phyloP scores from a whole-genome alignment of 2,797 vertebrate species.

The Hybognathus amarus region DNA sequence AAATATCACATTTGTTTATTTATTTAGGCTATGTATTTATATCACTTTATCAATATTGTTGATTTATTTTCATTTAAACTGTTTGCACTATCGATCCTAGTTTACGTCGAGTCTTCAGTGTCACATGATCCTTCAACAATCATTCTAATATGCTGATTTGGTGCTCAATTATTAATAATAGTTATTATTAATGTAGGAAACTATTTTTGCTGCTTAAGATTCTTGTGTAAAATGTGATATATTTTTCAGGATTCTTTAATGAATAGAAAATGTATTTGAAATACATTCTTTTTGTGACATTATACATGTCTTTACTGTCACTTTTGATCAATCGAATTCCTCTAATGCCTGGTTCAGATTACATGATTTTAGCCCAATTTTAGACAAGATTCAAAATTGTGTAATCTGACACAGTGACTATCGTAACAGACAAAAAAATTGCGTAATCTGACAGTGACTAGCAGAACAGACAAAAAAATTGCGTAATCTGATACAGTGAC shows the following conservation, averaged over 20 bases:
- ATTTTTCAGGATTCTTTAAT: neutral
- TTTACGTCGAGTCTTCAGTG: neutral
- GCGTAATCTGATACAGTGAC: no score
- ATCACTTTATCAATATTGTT: neutral
- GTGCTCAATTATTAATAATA: neutral
- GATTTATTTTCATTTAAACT: neutral
- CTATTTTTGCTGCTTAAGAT: neutral
- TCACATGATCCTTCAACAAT: neutral
- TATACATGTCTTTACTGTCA: neutral
- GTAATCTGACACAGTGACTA: no score
- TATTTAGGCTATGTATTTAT: neutral
- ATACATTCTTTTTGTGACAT: neutral
- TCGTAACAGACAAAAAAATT: no score
- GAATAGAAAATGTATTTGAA: neutral
- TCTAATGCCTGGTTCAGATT: no score
- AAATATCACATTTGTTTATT: neutral
- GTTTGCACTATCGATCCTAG: neutral
- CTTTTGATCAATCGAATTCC: neutral
- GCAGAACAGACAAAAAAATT: no score
- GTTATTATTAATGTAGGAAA: neutral
- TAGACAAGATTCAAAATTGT: no score
- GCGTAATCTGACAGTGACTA: no score
- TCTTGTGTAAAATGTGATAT: neutral
- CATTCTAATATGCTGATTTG: neutral
- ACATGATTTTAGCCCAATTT: no score